phyloP scores from a whole-genome alignment of 2,888 invertebrate species.

The Pseudococcus viburni region DNA sequence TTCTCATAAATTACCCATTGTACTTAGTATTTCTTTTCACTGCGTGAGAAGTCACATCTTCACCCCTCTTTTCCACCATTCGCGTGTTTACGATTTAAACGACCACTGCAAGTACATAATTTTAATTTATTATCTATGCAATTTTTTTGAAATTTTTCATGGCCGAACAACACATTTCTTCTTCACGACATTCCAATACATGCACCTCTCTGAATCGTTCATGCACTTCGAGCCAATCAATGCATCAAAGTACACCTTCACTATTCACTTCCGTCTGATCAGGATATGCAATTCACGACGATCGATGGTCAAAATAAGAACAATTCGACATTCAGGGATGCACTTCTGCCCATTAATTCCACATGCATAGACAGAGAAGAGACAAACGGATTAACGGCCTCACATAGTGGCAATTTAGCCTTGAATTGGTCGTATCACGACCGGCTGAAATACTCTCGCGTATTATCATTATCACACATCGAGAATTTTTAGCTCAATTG shows the following conservation, averaged over 20 bases:
- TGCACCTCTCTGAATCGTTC: background rate
- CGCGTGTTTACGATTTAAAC: too few species aligned
- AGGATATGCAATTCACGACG: constrained; percentile 7
- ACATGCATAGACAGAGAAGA: background rate
- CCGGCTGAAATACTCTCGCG: background rate
- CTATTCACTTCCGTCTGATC: background rate
- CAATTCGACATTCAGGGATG: background rate
- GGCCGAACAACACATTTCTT: constrained; percentile 8
- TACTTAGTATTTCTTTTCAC: background rate
- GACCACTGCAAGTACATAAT: background rate
- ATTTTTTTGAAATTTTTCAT: background rate
- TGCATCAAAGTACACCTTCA: background rate
- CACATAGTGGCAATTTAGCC: background rate
- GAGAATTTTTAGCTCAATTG: constrained; percentile 1
- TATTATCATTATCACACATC: constrained; percentile 17
- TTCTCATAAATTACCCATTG: too few species aligned
- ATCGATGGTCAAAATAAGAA: background rate
- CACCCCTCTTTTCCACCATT: background rate
- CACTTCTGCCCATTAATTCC: background rate
- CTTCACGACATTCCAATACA: background rate
- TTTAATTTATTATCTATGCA: background rate
- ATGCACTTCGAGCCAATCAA: background rate
- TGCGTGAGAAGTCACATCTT: background rate
- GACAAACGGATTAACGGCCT: background rate
- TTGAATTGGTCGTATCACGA: background rate